Conservation (phyloP, 1,140 invertebrate genomes). For the Tetragnatha versicolor region DNA sequence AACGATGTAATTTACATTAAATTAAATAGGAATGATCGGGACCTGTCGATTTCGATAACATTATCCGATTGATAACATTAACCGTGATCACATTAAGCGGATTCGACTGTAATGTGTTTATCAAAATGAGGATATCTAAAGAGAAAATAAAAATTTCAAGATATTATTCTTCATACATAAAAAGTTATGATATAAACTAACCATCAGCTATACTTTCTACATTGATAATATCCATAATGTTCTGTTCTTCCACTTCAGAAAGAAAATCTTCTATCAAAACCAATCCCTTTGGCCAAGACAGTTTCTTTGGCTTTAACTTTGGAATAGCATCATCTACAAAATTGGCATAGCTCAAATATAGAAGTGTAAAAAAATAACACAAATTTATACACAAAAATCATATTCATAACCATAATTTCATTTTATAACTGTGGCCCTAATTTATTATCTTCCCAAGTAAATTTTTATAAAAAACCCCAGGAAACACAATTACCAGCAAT, state of each 20-base stretch:
- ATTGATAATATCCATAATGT: conserved; percentile 72
- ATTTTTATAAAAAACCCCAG: background rate
- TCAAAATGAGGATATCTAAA: too few species aligned
- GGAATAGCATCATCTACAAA: conserved; percentile 1
- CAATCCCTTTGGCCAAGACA: conserved; percentile 74
- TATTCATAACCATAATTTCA: conserved; percentile 69
- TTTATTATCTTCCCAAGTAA: background rate
- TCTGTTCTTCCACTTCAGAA: conserved; percentile 73
- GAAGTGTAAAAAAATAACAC: conserved; percentile 37
- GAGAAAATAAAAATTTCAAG: too few species aligned
- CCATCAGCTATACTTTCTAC: conserved; percentile 65
- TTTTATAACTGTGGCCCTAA: background rate
- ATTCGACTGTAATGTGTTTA: too few species aligned
- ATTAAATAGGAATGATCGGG: too few species aligned
- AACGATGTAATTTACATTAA: too few species aligned
- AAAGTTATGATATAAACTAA: too few species aligned
- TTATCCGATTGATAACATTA: too few species aligned
- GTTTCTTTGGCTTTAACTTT: conserved; percentile 3
- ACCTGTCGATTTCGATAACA: too few species aligned
- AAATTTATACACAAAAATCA: background rate
- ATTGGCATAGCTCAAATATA: background rate
- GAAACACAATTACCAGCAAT: conserved; percentile 4
- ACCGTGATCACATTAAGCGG: too few species aligned
- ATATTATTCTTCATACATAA: too few species aligned
- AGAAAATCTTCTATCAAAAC: conserved; percentile 78